Conservation (phyloP, 2,888 invertebrate genomes). For the Rambutsinella grinnellia region DNA sequence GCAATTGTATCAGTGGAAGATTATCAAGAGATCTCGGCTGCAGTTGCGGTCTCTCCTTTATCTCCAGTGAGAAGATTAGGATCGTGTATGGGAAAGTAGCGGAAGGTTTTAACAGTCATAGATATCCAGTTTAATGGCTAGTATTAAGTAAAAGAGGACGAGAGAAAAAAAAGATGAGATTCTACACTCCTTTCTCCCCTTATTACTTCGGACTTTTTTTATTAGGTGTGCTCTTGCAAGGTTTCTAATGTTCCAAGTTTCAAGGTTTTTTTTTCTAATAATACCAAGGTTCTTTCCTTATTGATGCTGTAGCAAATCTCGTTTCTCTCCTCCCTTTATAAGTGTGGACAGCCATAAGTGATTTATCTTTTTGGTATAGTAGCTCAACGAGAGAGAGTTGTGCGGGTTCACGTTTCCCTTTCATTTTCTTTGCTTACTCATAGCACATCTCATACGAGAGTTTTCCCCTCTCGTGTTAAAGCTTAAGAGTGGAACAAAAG, state of each 20-base stretch:
- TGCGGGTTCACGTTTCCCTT: slow-evolving; percentile 27
- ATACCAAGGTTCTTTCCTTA: too few species aligned
- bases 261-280: too few species aligned
- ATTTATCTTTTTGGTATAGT: slow-evolving; percentile 52
- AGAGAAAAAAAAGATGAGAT: background rate
- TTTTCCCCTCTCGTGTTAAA: background rate
- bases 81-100: background rate
- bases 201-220: slow-evolving; percentile 11
- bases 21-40: background rate
- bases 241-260: slow-evolving; percentile 3
- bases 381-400: too few species aligned
- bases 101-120: slow-evolving; percentile 22
- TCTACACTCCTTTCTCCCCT: slow-evolving; percentile 7
- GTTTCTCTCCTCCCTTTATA: slow-evolving; percentile 39
- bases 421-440: background rate
- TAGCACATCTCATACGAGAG: background rate
- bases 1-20: slow-evolving; percentile 7
- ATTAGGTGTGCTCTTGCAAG: slow-evolving; percentile 18
- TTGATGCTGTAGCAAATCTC: slow-evolving; percentile 1
- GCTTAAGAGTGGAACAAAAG: slow-evolving; percentile 2
- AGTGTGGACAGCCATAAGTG: slow-evolving; percentile 63
- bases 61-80: background rate
- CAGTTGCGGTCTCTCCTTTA: background rate
- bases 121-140: slow-evolving; percentile 24
- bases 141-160: background rate